Base-by-base conservation (phyloP, 2,888 invertebrate genomes). In the Microplitis deprimator region DNA sequence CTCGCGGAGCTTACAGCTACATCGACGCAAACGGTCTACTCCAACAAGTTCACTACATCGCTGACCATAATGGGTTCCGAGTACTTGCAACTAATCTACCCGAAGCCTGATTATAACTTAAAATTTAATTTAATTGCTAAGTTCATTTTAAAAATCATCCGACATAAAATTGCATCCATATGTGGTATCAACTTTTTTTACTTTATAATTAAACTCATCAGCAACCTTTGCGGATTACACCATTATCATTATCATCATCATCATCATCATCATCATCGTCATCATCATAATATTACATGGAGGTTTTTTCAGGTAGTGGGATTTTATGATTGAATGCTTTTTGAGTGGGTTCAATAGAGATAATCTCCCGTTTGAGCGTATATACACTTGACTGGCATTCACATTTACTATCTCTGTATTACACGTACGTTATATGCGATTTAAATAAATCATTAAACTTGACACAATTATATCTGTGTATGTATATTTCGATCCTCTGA, bases 1-100 rank as follows among this genome's bases (percentile, higher is more conserved):
- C 93, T 5, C 91, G 92, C 77, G 94, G 94, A 69, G 93, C 92
- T 65, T 94, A 94, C 86, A 93, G 93, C 61, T 94, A 94, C 86
- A 91, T 94, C 76, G 94, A 94, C 86, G 93, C 93, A 16, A 91
- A 93, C 84, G 94, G 94, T 1, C 90, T 92, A 76, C 87, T 93
- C 8, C 94, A 94, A 86, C 92, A 92, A 59, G 93, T 94, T 29
- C 91, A 92, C 77, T 94, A 94, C 85, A 90, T 93, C 38, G 92
- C 94, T 6, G 94, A 94, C 89, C 90, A 91, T 60, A 91, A 93
- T 84, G 94, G 94, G 67, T 94, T 94, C 88, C 91, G 93, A 86
- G 93, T 93, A 8, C 90, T 92, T 13, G 94, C 93, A 62, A 93
- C 93, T 10, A 94, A 94, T 87, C 88, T 94, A 79, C 93, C 94